phyloP scores from a whole-genome alignment of 2,113 vertebrate genomes.

The Laticauda laticaudata region DNA sequence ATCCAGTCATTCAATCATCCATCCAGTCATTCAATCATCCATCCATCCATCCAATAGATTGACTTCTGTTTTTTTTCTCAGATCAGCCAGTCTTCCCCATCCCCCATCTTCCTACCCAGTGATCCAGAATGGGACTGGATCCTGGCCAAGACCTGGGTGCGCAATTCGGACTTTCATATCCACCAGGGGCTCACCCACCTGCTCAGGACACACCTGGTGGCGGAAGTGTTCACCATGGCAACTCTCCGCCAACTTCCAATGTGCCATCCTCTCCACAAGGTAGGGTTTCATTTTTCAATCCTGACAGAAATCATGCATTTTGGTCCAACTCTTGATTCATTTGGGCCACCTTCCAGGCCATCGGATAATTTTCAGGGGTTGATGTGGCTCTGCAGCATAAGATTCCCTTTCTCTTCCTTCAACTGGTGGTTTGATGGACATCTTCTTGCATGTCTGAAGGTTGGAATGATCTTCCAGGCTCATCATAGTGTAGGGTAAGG shows the following conservation, averaged over 20 bases:
- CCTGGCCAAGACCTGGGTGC: slow-evolving; percentile 84
- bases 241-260: slow-evolving; percentile 63
- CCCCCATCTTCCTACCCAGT: slow-evolving; percentile 81
- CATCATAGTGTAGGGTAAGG: no score
- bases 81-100: slow-evolving; percentile 64
- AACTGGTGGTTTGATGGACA: no score
- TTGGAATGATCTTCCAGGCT: no score
- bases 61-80: slow-evolving; percentile 3
- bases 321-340: not conserved
- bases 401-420: no score
- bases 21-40: no score
- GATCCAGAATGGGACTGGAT: slow-evolving; percentile 78
- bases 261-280: slow-evolving; percentile 63
- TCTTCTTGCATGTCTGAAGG: no score
- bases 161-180: slow-evolving; percentile 72
- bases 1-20: no score
- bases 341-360: not conserved
- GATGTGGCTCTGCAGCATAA: not conserved
- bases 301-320: not conserved
- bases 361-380: not conserved
- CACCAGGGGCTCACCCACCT: slow-evolving; percentile 78
- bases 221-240: slow-evolving; percentile 66
- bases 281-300: not conserved
- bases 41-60: not conserved
- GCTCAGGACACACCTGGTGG: slow-evolving; percentile 63